Conservation (phyloP, 2,888 invertebrate species). For the Villa cingulata region DNA sequence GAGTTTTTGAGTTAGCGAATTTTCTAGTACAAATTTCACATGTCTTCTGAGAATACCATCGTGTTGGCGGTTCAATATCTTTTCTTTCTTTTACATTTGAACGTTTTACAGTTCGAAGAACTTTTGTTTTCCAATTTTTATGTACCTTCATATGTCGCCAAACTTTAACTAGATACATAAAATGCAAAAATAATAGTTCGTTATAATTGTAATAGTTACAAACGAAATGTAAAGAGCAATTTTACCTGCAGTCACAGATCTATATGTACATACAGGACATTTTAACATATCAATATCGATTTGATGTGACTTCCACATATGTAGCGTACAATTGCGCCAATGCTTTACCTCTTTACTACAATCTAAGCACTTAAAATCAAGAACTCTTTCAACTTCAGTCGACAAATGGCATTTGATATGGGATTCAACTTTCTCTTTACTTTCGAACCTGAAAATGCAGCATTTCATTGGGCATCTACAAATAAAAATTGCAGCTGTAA, state of each 20-base stretch:
- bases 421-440: conserved; percentile 31
- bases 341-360: conserved; percentile 41
- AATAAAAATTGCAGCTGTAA: conserved; percentile 3
- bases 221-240: conserved; percentile 1
- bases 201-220: background rate
- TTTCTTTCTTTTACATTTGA: conserved; percentile 13
- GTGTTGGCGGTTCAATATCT: conserved; percentile 15
- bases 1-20: conserved; percentile 53
- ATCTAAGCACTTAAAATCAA: conserved; percentile 40
- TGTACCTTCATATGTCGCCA: conserved; percentile 52
- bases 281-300: conserved; percentile 45
- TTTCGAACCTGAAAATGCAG: conserved; percentile 43
- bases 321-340: conserved; percentile 53
- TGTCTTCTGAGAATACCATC: conserved; percentile 46
- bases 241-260: conserved; percentile 39
- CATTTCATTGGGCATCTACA: conserved; percentile 40
- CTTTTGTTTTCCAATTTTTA: conserved; percentile 30
- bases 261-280: conserved; percentile 45
- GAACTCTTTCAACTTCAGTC: conserved; percentile 15
- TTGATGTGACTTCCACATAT: conserved; percentile 54
- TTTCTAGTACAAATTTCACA: conserved; percentile 54
- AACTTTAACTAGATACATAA: conserved; percentile 40
- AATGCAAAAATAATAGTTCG: conserved; percentile 14
- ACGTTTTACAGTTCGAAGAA: conserved; percentile 17
- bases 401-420: conserved; percentile 41